Conservation (phyloP, 2,888 invertebrate species). For the Stenotaenia linearis region DNA sequence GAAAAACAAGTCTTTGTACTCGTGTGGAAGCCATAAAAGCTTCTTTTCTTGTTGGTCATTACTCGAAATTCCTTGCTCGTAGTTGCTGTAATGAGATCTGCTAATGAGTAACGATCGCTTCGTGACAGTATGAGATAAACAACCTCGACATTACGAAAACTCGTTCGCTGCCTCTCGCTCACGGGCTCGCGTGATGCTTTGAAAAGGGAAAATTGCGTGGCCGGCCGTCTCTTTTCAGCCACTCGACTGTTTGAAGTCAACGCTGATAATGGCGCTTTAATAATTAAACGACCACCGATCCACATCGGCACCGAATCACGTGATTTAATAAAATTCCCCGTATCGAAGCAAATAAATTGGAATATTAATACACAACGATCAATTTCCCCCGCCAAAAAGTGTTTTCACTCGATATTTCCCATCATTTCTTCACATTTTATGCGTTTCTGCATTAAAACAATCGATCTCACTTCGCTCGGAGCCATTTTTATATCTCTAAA, state of each 20-base stretch:
- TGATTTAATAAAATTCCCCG: too few species aligned
- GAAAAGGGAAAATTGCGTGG: not conserved
- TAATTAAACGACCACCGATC: not conserved
- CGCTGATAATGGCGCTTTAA: not conserved
- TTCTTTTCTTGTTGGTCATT: conserved; percentile 11
- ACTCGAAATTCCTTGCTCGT: conserved; percentile 3
- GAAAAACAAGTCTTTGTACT: conserved; percentile 3
- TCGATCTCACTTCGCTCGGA: too few species aligned
- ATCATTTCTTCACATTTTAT: not conserved
- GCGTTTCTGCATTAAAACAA: not conserved
- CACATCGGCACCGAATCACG: not conserved
- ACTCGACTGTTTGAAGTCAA: not conserved
- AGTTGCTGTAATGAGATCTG: conserved; percentile 22
- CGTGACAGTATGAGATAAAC: conserved; percentile 10
- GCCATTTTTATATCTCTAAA: too few species aligned
- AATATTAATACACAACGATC: too few species aligned
- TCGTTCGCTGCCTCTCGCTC: not conserved
- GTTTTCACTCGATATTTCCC: too few species aligned
- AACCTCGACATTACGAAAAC: not conserved
- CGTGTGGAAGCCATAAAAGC: not conserved
- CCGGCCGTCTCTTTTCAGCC: not conserved
- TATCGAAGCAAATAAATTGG: too few species aligned
- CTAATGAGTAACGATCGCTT: conserved; percentile 20
- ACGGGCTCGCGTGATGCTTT: not conserved
- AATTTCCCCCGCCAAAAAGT: too few species aligned